Evolutionary conservation across 2,888 invertebrate species (phyloP).

Genomic region (Agonum fuliginosum): DNA sequence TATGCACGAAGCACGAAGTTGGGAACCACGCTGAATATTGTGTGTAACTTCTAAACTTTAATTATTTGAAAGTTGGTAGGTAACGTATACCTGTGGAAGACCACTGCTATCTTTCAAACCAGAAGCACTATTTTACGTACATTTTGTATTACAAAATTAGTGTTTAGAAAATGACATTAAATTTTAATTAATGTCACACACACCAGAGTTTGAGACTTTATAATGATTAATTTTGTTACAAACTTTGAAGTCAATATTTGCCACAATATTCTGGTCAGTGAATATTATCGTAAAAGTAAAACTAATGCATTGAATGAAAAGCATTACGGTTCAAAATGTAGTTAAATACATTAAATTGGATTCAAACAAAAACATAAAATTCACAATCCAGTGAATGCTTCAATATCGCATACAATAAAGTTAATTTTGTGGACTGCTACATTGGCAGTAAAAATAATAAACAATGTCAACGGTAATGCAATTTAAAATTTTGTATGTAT

Average conservation of each 20-base stretch:
- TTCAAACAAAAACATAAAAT: slow-evolving; percentile 13
- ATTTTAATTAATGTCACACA: no score
- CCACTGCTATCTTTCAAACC: no score
- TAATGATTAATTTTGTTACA: no score
- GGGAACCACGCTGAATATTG: no score
- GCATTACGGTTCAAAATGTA: background rate
- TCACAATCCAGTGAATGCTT: slow-evolving; percentile 13
- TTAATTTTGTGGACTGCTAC: slow-evolving; percentile 28
- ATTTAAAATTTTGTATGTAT: slow-evolving; percentile 13
- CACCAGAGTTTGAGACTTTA: no score
- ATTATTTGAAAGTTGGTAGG: no score
- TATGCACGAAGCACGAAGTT: no score
- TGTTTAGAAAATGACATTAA: no score
- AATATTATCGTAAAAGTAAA: background rate
- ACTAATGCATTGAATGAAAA: slow-evolving; percentile 13
- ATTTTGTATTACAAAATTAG: no score
- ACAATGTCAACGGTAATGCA: background rate
- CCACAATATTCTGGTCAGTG: background rate
- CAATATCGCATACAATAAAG: slow-evolving; percentile 30
- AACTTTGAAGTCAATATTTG: slow-evolving; percentile 5
- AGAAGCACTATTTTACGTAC: no score
- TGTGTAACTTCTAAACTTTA: no score
- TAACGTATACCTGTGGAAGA: no score
- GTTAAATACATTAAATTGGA: slow-evolving; percentile 4
- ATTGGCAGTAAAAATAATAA: slow-evolving; percentile 22